These are phyloP conservation scores for Drosophila ogumai DNA, from an alignment of 1,140 invertebrate genomes.

Conservation along the genomic window DNA sequence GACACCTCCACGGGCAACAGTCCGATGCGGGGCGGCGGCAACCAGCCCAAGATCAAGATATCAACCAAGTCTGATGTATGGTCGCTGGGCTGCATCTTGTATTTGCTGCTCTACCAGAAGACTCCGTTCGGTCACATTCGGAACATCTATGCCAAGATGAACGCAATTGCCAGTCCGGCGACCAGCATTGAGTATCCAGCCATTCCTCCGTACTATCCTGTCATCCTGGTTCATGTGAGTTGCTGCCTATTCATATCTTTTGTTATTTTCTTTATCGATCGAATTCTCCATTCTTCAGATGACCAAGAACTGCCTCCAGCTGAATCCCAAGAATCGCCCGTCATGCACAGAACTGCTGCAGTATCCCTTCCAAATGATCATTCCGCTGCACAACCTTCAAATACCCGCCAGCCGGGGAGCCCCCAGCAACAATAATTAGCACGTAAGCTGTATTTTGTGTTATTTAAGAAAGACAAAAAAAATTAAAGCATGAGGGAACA, in stretches of 20 bases:
- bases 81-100: conserved; percentile 98
- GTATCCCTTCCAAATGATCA: conserved; percentile 87
- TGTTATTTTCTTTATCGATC: neutral
- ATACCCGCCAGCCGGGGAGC: conserved; percentile 15
- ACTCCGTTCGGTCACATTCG: conserved; percentile 96
- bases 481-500: neutral
- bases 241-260: neutral
- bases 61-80: conserved; percentile 98
- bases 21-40: conserved; percentile 66
- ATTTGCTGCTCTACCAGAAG: conserved; percentile 94
- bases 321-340: conserved; percentile 89
- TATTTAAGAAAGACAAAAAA: neutral
- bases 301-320: conserved; percentile 89
- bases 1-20: conserved; percentile 85
- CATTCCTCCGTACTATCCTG: conserved; percentile 72
- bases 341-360: conserved; percentile 90
- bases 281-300: conserved; percentile 83
- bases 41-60: conserved; percentile 87
- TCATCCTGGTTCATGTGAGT: conserved; percentile 76
- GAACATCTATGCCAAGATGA: conserved; percentile 91
- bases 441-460: conserved; percentile 23
- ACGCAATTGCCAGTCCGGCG: conserved; percentile 92
- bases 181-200: conserved; percentile 91
- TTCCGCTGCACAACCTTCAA: conserved; percentile 77
- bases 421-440: conserved; percentile 20